Evolutionary conservation across 2,888 invertebrate genomes (phyloP), one percentile per base, ranked within the genome.

Genomic region (Bombylius discolor): DNA sequence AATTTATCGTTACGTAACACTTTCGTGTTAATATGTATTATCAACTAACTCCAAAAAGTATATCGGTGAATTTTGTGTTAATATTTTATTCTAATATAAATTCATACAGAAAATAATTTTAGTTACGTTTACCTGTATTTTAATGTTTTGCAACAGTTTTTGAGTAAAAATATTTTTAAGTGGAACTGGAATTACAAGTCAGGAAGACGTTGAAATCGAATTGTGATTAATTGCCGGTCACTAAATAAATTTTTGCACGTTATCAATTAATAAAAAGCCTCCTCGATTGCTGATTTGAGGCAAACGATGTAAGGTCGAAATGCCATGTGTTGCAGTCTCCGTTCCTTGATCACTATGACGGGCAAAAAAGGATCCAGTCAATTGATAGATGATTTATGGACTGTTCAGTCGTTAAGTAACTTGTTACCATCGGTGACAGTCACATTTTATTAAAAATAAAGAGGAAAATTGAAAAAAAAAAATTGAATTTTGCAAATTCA

Each of bases 211-310:
- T 51, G 46, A 55, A 55, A 51, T 42, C 39, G 39, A 42, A 42
- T 42, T 46, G 50, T 55, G 55, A 55, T 55, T 55, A 55, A 55
- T 55, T 46, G 46, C 51, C 51, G 51, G 50, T 33, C 49, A 23
- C 44, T 39, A 47, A 34, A 55, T 55, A 55, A 55, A 55, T 55
- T 55, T 55, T 51, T 55, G 54, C 51, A 47, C 51, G 55, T 55
- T 55, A 55, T 55, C 55, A 55, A 55, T 55, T 55, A 55, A 55
- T 55, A 55, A 55, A 55, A 55, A 55, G 55, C 55, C 55, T 55
- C 55, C 50, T 51, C 50, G 55, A 49, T 55, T 49, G 51, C 39
- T 36, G 55, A 55, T 55, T 55, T 55, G 8, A 46, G 36, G 42
- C 14, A 55, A 46, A 45, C 31, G 5, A 34, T 14, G 49, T 49